Conservation (phyloP, 2,888 invertebrate genomes). For the Cynaeus angustus region DNA sequence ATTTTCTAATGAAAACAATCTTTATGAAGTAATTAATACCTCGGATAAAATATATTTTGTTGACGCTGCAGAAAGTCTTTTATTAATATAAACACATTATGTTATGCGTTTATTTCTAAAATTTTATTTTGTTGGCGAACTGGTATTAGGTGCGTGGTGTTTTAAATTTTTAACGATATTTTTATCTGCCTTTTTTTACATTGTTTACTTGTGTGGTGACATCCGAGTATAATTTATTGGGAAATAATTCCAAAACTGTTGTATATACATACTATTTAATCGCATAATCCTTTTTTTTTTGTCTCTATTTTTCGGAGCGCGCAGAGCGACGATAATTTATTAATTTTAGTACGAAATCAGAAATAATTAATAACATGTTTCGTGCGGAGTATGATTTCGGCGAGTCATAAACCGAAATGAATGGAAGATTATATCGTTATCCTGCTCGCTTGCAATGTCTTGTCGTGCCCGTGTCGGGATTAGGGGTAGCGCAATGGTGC, state of each 20-base stretch:
- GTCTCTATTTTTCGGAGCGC: too few relatives aligned
- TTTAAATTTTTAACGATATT: too few relatives aligned
- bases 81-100: too few relatives aligned
- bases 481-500: conserved; percentile 42
- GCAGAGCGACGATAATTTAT: conserved; percentile 17
- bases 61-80: too few relatives aligned
- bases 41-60: too few relatives aligned
- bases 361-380: conserved; percentile 34
- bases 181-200: neutral
- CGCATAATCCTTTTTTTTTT: neutral
- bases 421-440: conserved; percentile 42
- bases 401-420: conserved; percentile 39
- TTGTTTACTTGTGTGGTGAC: conserved; percentile 4
- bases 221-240: neutral
- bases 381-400: conserved; percentile 26
- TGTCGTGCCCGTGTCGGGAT: conserved; percentile 43
- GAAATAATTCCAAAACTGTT: too few relatives aligned
- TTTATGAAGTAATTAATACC: too few relatives aligned
- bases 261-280: neutral
- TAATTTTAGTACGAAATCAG: conserved; percentile 19
- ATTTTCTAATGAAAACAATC: too few relatives aligned
- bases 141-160: too few relatives aligned
- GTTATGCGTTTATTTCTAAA: too few relatives aligned
- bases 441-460: conserved; percentile 40
- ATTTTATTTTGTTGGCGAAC: too few relatives aligned